These are phyloP conservation scores for Argentina silus DNA, from an alignment of 2,797 vertebrate species.

Conservation along the genomic window DNA sequence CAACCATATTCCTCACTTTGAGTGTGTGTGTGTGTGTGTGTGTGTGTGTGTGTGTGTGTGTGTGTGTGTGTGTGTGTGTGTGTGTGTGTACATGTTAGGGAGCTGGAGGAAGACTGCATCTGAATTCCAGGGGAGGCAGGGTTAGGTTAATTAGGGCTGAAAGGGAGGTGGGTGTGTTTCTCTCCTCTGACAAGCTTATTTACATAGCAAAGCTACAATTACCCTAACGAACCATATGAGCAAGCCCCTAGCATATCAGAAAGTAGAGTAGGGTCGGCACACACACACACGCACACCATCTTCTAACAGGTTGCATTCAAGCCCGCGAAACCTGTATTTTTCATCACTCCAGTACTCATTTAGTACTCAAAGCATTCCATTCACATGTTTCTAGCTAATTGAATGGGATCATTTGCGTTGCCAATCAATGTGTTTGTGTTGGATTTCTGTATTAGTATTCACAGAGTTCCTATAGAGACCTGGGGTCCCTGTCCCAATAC, in stretches of 20 bases:
- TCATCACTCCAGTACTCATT: slow-evolving; percentile 68
- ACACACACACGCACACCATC: slow-evolving; percentile 39
- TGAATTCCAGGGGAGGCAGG: neutral
- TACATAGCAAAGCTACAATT: slow-evolving; percentile 79
- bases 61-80: slow-evolving; percentile 11
- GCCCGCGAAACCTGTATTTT: slow-evolving; percentile 76
- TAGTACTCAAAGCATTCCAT: slow-evolving; percentile 61
- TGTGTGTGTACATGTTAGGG: slow-evolving; percentile 1
- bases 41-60: slow-evolving; percentile 7
- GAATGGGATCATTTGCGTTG: slow-evolving; percentile 70
- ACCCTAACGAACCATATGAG: slow-evolving; percentile 67
- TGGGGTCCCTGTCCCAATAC: slow-evolving; percentile 61
- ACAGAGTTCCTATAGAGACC: slow-evolving; percentile 47
- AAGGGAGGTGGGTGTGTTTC: slow-evolving; percentile 77
- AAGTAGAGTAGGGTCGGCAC: slow-evolving; percentile 24
- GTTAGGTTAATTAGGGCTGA: slow-evolving; percentile 60
- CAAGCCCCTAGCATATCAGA: slow-evolving; percentile 59
- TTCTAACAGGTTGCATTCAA: slow-evolving; percentile 69
- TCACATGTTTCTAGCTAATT: slow-evolving; percentile 76
- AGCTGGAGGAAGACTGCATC: too few species aligned
- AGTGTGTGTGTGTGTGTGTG: slow-evolving; percentile 11
- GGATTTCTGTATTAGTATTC: slow-evolving; percentile 65
- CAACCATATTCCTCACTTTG: slow-evolving; percentile 9
- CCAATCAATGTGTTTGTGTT: slow-evolving; percentile 78
- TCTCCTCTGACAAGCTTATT: slow-evolving; percentile 75